Evolutionary conservation across 2,113 vertebrate species (phyloP).

Genomic region (Glaucidium brasilianum): DNA sequence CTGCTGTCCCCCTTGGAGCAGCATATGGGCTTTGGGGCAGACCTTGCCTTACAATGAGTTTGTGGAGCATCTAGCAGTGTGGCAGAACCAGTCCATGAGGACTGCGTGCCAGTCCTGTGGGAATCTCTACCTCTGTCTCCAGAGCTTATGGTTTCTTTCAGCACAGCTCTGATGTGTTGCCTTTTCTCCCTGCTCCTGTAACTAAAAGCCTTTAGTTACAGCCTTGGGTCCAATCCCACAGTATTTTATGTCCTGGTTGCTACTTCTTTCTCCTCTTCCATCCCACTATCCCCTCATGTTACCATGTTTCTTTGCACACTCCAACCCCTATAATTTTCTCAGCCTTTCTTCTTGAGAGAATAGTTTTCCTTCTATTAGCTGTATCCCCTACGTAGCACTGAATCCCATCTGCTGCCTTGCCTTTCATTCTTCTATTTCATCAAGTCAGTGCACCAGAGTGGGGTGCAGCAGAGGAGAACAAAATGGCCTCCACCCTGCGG

Average conservation of each 20-base stretch:
- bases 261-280: background rate
- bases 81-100: background rate
- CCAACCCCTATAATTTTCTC: background rate
- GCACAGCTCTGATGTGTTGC: accelerated
- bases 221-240: background rate
- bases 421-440: background rate
- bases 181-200: background rate
- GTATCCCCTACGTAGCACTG: background rate
- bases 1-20: background rate
- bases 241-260: background rate
- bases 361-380: background rate
- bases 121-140: background rate
- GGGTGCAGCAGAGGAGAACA: background rate
- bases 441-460: accelerated
- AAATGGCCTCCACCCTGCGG: background rate
- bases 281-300: background rate
- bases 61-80: background rate
- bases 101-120: background rate
- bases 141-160: background rate
- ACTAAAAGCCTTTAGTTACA: background rate
- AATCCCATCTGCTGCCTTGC: background rate
- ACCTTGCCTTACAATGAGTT: background rate
- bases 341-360: background rate
- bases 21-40: background rate
- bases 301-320: background rate